Conservation (phyloP, 2,113 vertebrate genomes). For the Mormyrus iriodes region DNA sequence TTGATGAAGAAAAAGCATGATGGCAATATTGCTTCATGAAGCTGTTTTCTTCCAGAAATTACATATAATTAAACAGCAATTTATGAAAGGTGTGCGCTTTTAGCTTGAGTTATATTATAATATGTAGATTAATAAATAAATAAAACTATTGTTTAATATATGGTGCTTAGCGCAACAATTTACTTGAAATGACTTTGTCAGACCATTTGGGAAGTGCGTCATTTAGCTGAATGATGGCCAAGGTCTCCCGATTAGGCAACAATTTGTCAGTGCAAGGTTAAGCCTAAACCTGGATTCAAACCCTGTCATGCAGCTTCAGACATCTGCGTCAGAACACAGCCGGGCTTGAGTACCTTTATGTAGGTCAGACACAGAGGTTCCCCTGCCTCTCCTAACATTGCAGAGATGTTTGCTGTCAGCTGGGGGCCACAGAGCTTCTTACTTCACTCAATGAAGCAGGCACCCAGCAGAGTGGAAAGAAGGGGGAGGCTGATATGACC, state of each 20-base stretch:
- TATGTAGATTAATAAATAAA: background rate
- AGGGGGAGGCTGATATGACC: background rate
- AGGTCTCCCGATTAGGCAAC: background rate
- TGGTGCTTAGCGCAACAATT: background rate
- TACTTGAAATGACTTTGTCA: background rate
- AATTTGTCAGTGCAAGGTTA: background rate
- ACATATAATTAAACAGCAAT: background rate
- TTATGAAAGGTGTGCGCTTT: background rate
- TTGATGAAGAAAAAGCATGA: background rate
- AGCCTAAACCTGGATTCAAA: background rate
- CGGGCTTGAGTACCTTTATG: background rate
- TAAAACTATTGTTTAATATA: background rate
- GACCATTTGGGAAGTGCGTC: background rate
- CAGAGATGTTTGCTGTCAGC: background rate
- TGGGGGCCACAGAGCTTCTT: background rate
- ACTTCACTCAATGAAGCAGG: background rate
- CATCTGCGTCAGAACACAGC: background rate
- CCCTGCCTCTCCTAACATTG: background rate
- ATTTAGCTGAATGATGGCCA: background rate
- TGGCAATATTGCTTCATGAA: background rate
- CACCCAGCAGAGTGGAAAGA: background rate
- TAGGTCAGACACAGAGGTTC: background rate
- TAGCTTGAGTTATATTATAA: background rate
- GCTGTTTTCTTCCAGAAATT: background rate
- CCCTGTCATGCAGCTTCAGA: background rate